Conservation (phyloP, 2,113 vertebrate genomes). For the Proterorhinus semilunaris region DNA sequence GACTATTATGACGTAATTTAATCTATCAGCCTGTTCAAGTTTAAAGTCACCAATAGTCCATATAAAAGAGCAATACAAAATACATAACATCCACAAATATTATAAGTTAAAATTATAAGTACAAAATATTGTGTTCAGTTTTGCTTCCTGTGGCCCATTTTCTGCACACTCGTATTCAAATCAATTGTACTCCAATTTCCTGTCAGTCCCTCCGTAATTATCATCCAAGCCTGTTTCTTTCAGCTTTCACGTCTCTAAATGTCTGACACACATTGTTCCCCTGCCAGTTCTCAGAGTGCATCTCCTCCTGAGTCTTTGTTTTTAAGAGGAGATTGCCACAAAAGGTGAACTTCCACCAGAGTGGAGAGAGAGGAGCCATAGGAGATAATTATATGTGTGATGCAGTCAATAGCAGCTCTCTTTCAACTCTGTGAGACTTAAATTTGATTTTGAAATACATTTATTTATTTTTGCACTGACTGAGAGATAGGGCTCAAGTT, state of each 20-base stretch:
- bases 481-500: not conserved
- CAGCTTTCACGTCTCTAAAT: constrained; percentile 13
- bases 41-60: too few relatives aligned
- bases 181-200: constrained; percentile 8
- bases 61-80: not conserved
- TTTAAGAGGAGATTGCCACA: constrained; percentile 38
- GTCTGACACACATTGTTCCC: constrained; percentile 61
- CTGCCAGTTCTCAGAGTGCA: not conserved
- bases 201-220: constrained; percentile 39
- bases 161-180: not conserved
- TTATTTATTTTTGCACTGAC: not conserved
- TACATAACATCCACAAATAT: not conserved
- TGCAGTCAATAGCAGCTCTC: constrained; percentile 44
- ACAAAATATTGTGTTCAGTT: not conserved
- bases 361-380: constrained; percentile 27
- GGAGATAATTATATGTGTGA: constrained; percentile 51
- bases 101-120: not conserved
- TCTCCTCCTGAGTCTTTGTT: constrained; percentile 20
- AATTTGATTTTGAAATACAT: constrained; percentile 12
- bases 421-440: constrained; percentile 19
- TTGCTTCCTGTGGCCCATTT: constrained; percentile 1
- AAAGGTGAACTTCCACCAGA: constrained; percentile 38
- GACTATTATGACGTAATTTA: too few relatives aligned
- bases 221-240: not conserved
- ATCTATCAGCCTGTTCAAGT: too few relatives aligned